phyloP scores from a whole-genome alignment of 2,113 vertebrate genomes.

The Paraplagusia blochii region DNA sequence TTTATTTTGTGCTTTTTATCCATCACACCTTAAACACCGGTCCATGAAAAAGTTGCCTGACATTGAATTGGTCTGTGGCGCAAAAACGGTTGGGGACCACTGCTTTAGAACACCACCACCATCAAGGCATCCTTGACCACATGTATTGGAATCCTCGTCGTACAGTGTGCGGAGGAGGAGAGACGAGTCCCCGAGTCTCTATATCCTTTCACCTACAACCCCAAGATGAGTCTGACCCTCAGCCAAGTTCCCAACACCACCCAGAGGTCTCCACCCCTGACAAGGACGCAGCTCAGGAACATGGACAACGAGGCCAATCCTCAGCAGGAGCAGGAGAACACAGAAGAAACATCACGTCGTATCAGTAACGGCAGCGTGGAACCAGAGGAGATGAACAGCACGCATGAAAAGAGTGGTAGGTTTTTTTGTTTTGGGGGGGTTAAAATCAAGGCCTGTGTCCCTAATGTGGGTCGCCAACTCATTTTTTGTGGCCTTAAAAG shows the following conservation, averaged over 20 bases:
- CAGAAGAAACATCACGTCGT: constrained; percentile 37
- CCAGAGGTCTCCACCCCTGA: constrained; percentile 66
- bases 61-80: too few species aligned
- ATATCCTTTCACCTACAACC: constrained; percentile 95
- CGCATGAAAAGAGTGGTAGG: constrained; percentile 80
- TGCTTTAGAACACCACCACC: too few species aligned
- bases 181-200: constrained; percentile 87
- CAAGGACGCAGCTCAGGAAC: constrained; percentile 41
- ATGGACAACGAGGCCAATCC: not conserved
- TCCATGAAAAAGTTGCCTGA: too few species aligned
- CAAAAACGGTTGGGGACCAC: too few species aligned
- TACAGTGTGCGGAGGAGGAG: constrained; percentile 87
- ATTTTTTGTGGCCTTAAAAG: too few species aligned
- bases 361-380: constrained; percentile 42
- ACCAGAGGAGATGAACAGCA: constrained; percentile 41
- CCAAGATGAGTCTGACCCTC: constrained; percentile 96
- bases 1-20: too few species aligned
- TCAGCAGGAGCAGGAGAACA: constrained; percentile 39
- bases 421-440: not conserved
- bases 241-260: constrained; percentile 80
- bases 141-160: too few species aligned
- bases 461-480: too few species aligned
- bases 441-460: too few species aligned
- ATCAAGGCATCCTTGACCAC: too few species aligned
- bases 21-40: too few species aligned